Percentiles rank a stretch among this genome's conserved stretches.
These are phyloP conservation scores for Limonius californicus DNA, from an alignment of 1,140 invertebrate genomes.

Conservation along the genomic window DNA sequence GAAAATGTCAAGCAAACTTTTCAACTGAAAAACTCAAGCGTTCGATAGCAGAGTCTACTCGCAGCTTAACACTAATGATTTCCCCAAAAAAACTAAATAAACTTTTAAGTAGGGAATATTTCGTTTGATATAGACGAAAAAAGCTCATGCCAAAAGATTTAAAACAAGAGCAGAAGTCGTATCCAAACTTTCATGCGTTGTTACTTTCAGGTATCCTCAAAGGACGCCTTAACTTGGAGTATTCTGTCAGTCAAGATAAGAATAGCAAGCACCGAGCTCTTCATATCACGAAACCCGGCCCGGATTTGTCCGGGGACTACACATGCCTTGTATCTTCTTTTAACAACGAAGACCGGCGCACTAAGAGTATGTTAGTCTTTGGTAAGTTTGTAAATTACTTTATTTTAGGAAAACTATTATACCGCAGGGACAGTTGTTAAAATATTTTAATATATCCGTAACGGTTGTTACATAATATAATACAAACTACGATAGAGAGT, in stretches of 20 bases:
- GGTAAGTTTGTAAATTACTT: slow-evolving; percentile 45
- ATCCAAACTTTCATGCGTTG: background rate
- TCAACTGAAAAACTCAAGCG: too few species aligned
- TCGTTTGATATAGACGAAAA: too few species aligned
- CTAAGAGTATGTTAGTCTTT: slow-evolving; percentile 67
- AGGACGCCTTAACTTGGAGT: slow-evolving; percentile 60
- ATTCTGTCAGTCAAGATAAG: slow-evolving; percentile 55
- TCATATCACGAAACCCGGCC: slow-evolving; percentile 61
- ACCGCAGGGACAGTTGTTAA: background rate
- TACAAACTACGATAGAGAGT: too few species aligned
- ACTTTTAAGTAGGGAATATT: too few species aligned
- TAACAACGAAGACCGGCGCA: slow-evolving; percentile 59
- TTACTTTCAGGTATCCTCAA: slow-evolving; percentile 50
- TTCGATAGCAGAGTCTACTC: too few species aligned
- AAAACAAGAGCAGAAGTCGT: background rate
- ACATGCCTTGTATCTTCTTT: slow-evolving; percentile 69
- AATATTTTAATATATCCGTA: too few species aligned
- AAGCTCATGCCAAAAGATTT: background rate
- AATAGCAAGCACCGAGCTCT: slow-evolving; percentile 62
- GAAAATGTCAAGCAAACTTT: too few species aligned
- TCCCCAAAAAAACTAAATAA: too few species aligned
- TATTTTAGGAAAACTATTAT: background rate
- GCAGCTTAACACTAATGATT: too few species aligned
- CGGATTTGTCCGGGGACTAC: slow-evolving; percentile 68
- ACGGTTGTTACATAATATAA: too few species aligned